A percentile compares a stretch with the other conserved stretches of the same genome.
Evolutionary conservation across 2,113 vertebrate genomes (phyloP).

Genomic region (Oncorhynchus masou): DNA sequence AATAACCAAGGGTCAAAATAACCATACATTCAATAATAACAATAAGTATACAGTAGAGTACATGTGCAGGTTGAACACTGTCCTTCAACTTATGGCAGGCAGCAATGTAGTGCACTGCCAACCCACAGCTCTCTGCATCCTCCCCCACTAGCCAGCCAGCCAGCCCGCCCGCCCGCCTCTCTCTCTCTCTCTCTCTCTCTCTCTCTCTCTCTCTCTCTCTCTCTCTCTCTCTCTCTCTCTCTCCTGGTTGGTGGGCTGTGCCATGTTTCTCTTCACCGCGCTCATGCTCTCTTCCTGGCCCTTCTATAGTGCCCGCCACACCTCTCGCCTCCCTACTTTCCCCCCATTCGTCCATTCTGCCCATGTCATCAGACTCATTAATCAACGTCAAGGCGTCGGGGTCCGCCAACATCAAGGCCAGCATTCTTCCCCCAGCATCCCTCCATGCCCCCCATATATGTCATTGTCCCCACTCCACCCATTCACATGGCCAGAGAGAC

Average conservation of each 20-base stretch:
- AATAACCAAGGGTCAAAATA: no score
- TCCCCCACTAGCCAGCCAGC: no score
- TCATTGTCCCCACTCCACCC: conserved; percentile 55
- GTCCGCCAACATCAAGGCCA: conserved; percentile 63
- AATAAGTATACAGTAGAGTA: no score
- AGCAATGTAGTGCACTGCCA: no score
- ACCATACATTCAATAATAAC: no score
- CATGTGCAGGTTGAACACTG: no score
- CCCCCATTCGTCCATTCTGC: conserved; percentile 23
- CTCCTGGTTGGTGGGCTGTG: conserved; percentile 14
- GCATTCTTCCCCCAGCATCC: conserved; percentile 47
- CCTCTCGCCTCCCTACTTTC: no score
- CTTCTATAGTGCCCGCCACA: not conserved
- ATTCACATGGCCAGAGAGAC: conserved; percentile 89
- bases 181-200: not conserved
- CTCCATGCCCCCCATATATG: conserved; percentile 13
- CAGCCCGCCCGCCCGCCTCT: no score
- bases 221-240: not conserved
- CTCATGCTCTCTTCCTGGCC: conserved; percentile 28
- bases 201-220: not conserved
- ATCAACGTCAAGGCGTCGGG: conserved; percentile 66
- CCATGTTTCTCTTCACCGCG: not conserved
- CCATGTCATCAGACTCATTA: conserved; percentile 67
- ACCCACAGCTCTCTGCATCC: no score
- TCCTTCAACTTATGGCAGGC: no score